phyloP scores from a whole-genome alignment of 2,888 invertebrate genomes.

The Brachyopa scutellaris region DNA sequence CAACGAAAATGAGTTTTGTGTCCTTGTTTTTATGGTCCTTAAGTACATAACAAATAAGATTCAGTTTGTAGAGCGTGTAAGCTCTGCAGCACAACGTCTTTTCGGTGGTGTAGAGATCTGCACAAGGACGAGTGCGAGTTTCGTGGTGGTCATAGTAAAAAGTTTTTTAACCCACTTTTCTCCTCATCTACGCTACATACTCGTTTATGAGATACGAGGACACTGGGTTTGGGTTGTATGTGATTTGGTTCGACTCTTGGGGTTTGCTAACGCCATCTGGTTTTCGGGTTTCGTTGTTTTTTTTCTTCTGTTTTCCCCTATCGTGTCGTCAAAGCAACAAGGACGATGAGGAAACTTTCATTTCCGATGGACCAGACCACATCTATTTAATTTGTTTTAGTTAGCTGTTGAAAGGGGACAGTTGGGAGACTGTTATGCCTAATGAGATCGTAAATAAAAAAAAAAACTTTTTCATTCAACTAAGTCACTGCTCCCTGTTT shows the following conservation, averaged over 20 bases:
- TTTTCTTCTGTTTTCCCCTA: not conserved
- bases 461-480: conserved; percentile 37
- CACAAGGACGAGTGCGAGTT: not conserved
- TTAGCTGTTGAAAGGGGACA: not conserved
- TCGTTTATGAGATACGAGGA: not conserved
- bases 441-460: conserved; percentile 61
- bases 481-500: not conserved
- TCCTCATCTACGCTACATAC: not conserved
- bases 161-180: conserved; percentile 55
- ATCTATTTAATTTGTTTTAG: conserved; percentile 66
- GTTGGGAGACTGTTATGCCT: conserved; percentile 39
- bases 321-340: not conserved
- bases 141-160: conserved; percentile 37
- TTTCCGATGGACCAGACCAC: conserved; percentile 61
- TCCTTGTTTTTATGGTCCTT: conserved; percentile 72
- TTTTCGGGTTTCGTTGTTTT: not conserved
- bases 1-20: conserved; percentile 69
- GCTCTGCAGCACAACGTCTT: conserved; percentile 52
- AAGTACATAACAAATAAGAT: conserved; percentile 73
- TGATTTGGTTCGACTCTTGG: conserved; percentile 18
- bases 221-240: not conserved
- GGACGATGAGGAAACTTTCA: conserved; percentile 60
- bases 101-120: not conserved
- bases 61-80: conserved; percentile 68
- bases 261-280: conserved; percentile 56